Evolutionary conservation across 2,113 vertebrate genomes (phyloP), one percentile per base, ranked within the genome.

Genomic region (Psilopogon haemacephalus): DNA sequence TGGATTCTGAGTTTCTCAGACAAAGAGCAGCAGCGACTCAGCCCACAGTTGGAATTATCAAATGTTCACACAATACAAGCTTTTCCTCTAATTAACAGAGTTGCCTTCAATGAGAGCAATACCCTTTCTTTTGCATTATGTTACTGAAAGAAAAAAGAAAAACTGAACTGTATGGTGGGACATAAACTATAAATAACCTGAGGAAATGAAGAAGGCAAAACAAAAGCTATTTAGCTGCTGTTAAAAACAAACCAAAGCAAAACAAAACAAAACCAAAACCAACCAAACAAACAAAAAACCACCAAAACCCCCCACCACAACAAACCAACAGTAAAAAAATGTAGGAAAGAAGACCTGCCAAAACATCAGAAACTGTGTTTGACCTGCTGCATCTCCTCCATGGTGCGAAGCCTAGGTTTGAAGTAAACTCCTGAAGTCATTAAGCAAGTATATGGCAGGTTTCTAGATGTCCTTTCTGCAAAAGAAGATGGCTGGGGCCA

Each of bases 1-100:
- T 90, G 94, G 80, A 95, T 35, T 89, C 64, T 93, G 91, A 88
- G 56, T 94, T 97, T 94, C 95, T 96, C 86, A 94, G 90, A 97
- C 95, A 95, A 96, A 96, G 84, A 94, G 79, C 82, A 97, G 81
- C 86, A 92, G 65, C 71, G 10, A 69, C 50, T 88, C 88, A 95
- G 93, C 58, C 54, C 50, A 86, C 88, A 77, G 68, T 40, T 86
- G 76, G 68, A 96, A 70, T 93, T 95, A 95, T 93, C 91, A 93
- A 93, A 73, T 33, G 30, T 68, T 95, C 86, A 90, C 92, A 93
- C 69, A 91, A 62, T 62, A 91, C 72, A 58, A 80, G 42, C 76
- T 79, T 97, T 95, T 88, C 73, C 83, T 84, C 90, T 96, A 89
- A 90, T 80, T 94, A 94, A 72, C 71, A 89, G 65, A 94, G 84